Evolutionary conservation across 2,113 vertebrate species (phyloP).

Genomic region (Argyrosomus japonicus): DNA sequence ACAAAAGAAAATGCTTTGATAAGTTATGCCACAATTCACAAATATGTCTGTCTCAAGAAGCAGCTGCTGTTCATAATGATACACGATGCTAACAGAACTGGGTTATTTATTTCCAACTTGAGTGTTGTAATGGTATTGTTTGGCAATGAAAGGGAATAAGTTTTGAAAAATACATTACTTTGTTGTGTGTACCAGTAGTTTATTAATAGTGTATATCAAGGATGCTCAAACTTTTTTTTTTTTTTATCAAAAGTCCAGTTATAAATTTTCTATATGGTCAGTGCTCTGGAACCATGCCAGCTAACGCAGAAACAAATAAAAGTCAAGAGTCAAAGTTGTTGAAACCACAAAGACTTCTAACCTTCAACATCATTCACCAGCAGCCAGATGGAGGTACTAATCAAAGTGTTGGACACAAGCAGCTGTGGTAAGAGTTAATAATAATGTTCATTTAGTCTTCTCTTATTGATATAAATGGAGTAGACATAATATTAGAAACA

Average conservation of each 20-base stretch:
- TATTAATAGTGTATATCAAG: background rate
- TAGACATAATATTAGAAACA: background rate
- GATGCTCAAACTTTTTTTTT: background rate
- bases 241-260: background rate
- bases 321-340: background rate
- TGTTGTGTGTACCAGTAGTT: background rate
- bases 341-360: background rate
- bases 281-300: background rate
- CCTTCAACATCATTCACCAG: background rate
- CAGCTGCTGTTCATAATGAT: background rate
- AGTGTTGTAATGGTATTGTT: background rate
- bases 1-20: conserved; percentile 19
- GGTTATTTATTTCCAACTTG: background rate
- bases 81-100: background rate
- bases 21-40: background rate
- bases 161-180: background rate
- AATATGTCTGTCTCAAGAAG: background rate
- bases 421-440: background rate
- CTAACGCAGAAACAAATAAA: background rate
- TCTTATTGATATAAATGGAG: background rate
- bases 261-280: conserved; percentile 16
- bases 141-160: background rate
- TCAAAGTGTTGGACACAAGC: background rate
- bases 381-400: background rate
- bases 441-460: background rate